phyloP scores from a whole-genome alignment of 2,113 vertebrate species.

The Dinomys branickii region DNA sequence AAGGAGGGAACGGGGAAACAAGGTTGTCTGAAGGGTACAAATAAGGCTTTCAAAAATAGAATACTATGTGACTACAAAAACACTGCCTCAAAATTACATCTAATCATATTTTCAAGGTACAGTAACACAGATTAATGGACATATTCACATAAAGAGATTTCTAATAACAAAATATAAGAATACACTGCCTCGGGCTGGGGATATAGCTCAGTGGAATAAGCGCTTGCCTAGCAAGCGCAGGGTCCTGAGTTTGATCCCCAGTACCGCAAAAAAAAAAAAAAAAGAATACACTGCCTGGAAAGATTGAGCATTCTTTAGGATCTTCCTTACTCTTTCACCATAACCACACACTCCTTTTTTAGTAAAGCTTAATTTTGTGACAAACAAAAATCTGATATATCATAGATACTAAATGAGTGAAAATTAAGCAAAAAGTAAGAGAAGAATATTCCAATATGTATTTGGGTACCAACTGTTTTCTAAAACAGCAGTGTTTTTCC shows the following conservation, averaged over 20 bases:
- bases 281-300: neutral
- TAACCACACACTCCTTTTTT: neutral
- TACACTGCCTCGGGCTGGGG: fast-evolving
- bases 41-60: neutral
- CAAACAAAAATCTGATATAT: neutral
- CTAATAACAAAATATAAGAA: neutral
- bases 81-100: slow-evolving; percentile 17
- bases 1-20: neutral
- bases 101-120: neutral
- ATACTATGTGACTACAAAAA: neutral
- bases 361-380: neutral
- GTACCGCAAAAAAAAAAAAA: too few species aligned
- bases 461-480: neutral
- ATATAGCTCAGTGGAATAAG: too few species aligned
- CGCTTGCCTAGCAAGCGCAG: too few species aligned
- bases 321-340: neutral
- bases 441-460: neutral
- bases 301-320: neutral
- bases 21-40: neutral
- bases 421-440: neutral
- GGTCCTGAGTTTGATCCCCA: too few species aligned
- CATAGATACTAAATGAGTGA: slow-evolving; percentile 10
- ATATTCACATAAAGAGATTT: neutral
- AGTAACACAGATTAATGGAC: neutral
- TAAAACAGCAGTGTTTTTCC: neutral